Percentiles rank a stretch among this genome's conserved stretches.
phyloP scores from a whole-genome alignment of 2,113 vertebrate species.

The Gadus macrocephalus region DNA sequence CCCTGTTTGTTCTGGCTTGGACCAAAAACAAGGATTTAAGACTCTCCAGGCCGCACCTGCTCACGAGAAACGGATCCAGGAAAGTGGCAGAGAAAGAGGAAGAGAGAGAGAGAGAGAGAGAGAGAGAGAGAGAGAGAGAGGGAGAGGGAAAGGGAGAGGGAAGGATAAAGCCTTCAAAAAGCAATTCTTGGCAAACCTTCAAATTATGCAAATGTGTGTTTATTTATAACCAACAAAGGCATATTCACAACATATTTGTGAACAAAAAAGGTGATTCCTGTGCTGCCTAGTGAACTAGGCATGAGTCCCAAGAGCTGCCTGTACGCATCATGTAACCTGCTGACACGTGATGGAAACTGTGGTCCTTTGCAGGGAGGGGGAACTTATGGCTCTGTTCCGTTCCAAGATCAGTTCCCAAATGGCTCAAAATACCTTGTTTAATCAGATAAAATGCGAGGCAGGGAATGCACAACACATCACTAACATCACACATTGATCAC shows the following conservation, averaged over 20 bases:
- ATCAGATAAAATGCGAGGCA: too few species aligned
- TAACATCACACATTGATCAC: too few species aligned
- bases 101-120: neutral
- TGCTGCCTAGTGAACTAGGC: neutral
- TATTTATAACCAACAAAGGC: too few species aligned
- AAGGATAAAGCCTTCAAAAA: neutral
- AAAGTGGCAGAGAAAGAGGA: neutral
- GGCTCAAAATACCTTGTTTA: neutral
- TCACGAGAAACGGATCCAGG: conserved; percentile 30
- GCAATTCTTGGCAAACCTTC: neutral
- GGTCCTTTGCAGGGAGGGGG: too few species aligned
- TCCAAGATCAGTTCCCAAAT: too few species aligned
- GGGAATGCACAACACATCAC: too few species aligned
- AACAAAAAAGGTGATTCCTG: neutral
- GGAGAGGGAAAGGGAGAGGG: neutral
- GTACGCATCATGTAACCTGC: too few species aligned
- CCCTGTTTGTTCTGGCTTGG: conserved; percentile 22
- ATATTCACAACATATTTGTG: neutral
- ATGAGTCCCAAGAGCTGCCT: too few species aligned
- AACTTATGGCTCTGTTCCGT: too few species aligned
- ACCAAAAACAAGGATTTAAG: conserved; percentile 40
- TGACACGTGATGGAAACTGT: too few species aligned
- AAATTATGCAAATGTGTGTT: too few species aligned
- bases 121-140: neutral
- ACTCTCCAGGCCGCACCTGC: conserved; percentile 43